Conservation (phyloP, 2,113 vertebrate genomes). For the Steatornis caripensis region DNA sequence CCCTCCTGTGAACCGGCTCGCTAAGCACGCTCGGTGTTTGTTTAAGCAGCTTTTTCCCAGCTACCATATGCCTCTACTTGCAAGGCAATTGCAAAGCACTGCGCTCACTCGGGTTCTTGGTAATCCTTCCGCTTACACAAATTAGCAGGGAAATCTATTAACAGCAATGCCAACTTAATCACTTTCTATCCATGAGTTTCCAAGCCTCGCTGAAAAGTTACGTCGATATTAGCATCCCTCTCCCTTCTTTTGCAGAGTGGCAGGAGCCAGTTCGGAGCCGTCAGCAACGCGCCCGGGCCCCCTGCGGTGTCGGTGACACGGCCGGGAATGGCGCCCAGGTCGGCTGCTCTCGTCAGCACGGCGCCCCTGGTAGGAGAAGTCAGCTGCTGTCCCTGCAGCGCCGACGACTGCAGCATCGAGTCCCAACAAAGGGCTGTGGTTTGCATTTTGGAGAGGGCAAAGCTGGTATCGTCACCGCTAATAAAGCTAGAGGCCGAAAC, state of each 20-base stretch:
- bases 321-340: background rate
- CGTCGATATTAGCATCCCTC: background rate
- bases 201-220: background rate
- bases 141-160: background rate
- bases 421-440: background rate
- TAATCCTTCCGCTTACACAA: background rate
- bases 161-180: background rate
- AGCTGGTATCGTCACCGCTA: no score
- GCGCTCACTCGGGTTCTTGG: background rate
- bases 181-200: rapidly evolving
- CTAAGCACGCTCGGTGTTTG: rapidly evolving
- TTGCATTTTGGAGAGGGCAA: background rate
- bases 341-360: no score
- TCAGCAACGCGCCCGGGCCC: background rate
- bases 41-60: background rate
- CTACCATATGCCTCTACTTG: background rate
- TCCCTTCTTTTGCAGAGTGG: background rate
- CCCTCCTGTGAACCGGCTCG: background rate
- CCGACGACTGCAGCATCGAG: rapidly evolving
- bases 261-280: background rate
- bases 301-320: background rate
- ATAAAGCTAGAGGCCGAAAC: background rate
- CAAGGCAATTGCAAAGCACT: background rate
- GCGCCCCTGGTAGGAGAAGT: background rate
- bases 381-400: background rate